Percentiles rank a stretch among this genome's conserved stretches.
Evolutionary conservation across 92 coral and sea anemone species (phyloP).

Genomic region (Pocillopora meandrina): DNA sequence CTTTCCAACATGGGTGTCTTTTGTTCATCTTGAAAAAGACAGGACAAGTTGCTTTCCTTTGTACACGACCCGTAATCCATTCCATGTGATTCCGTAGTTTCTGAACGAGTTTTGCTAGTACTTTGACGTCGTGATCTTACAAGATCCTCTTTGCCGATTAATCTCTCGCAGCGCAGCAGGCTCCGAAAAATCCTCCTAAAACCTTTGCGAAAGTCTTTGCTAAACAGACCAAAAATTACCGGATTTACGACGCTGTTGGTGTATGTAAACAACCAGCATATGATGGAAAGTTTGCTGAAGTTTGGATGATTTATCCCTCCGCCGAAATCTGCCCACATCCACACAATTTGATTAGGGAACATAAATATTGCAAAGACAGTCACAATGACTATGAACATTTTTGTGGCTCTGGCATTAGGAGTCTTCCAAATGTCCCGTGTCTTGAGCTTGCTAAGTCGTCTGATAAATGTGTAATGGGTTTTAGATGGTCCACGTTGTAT

Average conservation of each 20-base stretch:
- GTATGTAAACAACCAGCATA: slow-evolving; percentile 90
- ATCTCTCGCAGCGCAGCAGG: slow-evolving; percentile 28
- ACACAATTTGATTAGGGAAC: slow-evolving; percentile 92
- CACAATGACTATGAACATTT: slow-evolving; percentile 93
- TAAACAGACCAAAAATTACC: slow-evolving; percentile 78
- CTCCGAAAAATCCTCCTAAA: slow-evolving; percentile 63
- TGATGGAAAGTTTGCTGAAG: slow-evolving; percentile 57
- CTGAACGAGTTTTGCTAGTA: slow-evolving; percentile 1
- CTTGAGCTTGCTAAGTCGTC: not conserved
- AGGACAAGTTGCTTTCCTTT: not conserved
- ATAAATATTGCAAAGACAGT: slow-evolving; percentile 87
- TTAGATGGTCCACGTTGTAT: not conserved
- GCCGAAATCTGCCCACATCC: slow-evolving; percentile 94
- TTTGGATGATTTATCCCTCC: slow-evolving; percentile 61
- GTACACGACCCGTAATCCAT: not conserved
- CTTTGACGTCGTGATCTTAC: slow-evolving; percentile 1
- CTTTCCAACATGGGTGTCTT: not conserved
- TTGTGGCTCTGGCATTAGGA: slow-evolving; percentile 86
- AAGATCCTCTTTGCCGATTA: not conserved
- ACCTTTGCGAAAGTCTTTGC: slow-evolving; percentile 85
- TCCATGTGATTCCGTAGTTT: not conserved
- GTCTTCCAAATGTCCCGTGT: slow-evolving; percentile 48
- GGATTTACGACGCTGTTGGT: slow-evolving; percentile 94
- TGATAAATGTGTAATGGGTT: not conserved
- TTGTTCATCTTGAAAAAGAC: not conserved